A percentile compares a stretch with the other conserved stretches of the same genome.
phyloP scores from a whole-genome alignment of 2,888 invertebrate species.

The Agrochola lychnidis region DNA sequence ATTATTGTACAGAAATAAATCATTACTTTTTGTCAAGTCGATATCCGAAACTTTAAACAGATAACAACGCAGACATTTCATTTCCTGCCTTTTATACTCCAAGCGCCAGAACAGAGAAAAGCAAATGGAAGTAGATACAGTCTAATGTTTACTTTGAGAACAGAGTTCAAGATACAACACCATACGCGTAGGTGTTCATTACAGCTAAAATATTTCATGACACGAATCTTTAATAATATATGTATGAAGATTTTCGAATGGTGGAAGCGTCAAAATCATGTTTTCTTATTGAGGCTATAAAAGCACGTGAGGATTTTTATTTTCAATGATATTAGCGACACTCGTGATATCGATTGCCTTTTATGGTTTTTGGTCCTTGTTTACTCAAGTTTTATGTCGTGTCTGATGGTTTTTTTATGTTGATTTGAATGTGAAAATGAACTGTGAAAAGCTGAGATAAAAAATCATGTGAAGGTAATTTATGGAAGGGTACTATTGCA shows the following conservation, averaged over 20 bases:
- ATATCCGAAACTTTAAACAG: background rate
- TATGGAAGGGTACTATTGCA: background rate
- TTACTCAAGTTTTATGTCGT: slow-evolving; percentile 4
- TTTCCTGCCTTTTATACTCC: slow-evolving; percentile 42
- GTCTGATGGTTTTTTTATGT: slow-evolving; percentile 7
- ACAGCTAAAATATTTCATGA: slow-evolving; percentile 49
- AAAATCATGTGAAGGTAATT: background rate
- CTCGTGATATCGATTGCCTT: slow-evolving; percentile 20
- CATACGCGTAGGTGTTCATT: slow-evolving; percentile 47
- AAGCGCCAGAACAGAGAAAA: slow-evolving; percentile 57
- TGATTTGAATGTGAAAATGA: slow-evolving; percentile 23
- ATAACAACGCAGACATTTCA: slow-evolving; percentile 9
- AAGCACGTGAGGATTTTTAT: slow-evolving; percentile 29
- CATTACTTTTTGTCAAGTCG: background rate
- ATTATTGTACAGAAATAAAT: background rate
- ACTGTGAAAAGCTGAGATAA: background rate
- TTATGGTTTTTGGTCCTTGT: background rate
- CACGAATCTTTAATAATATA: slow-evolving; percentile 19
- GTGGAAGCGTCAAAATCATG: slow-evolving; percentile 22
- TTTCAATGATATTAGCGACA: slow-evolving; percentile 18
- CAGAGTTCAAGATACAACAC: slow-evolving; percentile 54
- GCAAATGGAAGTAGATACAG: slow-evolving; percentile 68
- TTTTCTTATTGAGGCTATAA: slow-evolving; percentile 27
- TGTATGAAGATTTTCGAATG: slow-evolving; percentile 42
- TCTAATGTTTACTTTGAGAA: slow-evolving; percentile 69